Evolutionary conservation across 2,888 invertebrate genomes (phyloP), one percentile per base, ranked within the genome.

Genomic region (Melinaea menophilus): DNA sequence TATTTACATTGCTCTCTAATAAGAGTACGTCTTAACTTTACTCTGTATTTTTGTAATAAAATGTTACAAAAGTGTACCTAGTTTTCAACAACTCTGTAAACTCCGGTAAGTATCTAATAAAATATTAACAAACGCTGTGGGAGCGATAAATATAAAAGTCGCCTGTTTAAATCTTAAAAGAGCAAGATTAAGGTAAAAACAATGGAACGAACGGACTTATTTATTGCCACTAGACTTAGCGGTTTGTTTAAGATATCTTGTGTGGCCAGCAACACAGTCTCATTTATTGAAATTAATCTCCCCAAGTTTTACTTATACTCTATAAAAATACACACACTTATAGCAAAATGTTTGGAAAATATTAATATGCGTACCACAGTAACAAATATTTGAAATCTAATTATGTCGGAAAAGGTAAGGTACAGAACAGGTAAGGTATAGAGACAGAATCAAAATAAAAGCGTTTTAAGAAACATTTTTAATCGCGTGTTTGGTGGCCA

Each of bases 201-300:
- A 64, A 62, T 60, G 58, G 64, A 58, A 58, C 48, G 55, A 58
- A 41, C 60, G 62, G 60, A 63, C 61, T 59, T 62, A 67, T 67
- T 67, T 67, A 67, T 61, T 63, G 60, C 62, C 41, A 55, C 58
- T 63, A 61, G 56, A 60, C 61, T 62, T 66, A 63, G 65, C 47
- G 65, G 65, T 61, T 66, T 62, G 47, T 41, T 65, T 56, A 58
- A 65, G 58, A 62, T 61, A 61, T 64, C 46, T 63, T 58, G 60
- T 60, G 51, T 46, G 61, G 60, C 65, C 58, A 62, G 41, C 0
- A 45, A 41, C 11, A 9, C 41, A 37, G 7, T 5, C 4, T 37
- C 7, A 37, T 37, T 7, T 37, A 22, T 22, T 22, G 22, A 22
- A 22, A 22, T 22, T 22, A 22, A 22, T 22, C 22, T 22, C 22